phyloP scores from a whole-genome alignment of 1,140 invertebrate species.

The Drosophila repletoides region DNA sequence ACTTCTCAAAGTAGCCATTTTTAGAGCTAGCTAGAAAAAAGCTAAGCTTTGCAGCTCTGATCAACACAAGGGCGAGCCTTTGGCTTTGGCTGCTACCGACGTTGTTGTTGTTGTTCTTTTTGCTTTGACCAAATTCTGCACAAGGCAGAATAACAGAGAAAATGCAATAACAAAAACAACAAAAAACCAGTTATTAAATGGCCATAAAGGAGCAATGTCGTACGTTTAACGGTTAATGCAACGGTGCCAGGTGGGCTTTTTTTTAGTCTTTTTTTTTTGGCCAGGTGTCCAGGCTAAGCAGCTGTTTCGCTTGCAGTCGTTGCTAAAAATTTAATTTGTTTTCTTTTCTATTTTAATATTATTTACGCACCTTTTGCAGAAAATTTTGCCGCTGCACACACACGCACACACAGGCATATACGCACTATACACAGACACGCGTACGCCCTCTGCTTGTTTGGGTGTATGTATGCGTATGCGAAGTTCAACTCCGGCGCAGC shows the following conservation, averaged over 20 bases:
- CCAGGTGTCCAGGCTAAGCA: slow-evolving; percentile 45
- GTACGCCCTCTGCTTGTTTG: slow-evolving; percentile 4
- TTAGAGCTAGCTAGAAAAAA: too few species aligned
- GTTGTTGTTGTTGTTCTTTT: neutral
- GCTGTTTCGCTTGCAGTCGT: slow-evolving; percentile 25
- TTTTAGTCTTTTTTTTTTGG: too few species aligned
- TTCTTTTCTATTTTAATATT: neutral
- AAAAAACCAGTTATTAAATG: slow-evolving; percentile 59
- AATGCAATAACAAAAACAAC: too few species aligned
- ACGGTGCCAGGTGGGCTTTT: too few species aligned
- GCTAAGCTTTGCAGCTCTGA: too few species aligned
- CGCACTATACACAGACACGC: neutral
- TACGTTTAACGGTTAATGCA: slow-evolving; percentile 43
- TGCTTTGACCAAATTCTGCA: slow-evolving; percentile 27
- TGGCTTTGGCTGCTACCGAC: neutral
- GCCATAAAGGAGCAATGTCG: slow-evolving; percentile 33
- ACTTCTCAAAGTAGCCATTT: too few species aligned
- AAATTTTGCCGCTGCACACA: slow-evolving; percentile 19
- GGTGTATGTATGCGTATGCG: slow-evolving; percentile 33
- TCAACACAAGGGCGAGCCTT: slow-evolving; percentile 32
- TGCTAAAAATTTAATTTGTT: slow-evolving; percentile 17
- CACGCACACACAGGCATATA: neutral
- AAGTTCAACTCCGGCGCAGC: slow-evolving; percentile 70
- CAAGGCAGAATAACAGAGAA: too few species aligned
- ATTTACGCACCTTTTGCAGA: slow-evolving; percentile 11